Base-by-base conservation (phyloP, 2,888 invertebrate genomes). In the Stegophylla sp. region DNA sequence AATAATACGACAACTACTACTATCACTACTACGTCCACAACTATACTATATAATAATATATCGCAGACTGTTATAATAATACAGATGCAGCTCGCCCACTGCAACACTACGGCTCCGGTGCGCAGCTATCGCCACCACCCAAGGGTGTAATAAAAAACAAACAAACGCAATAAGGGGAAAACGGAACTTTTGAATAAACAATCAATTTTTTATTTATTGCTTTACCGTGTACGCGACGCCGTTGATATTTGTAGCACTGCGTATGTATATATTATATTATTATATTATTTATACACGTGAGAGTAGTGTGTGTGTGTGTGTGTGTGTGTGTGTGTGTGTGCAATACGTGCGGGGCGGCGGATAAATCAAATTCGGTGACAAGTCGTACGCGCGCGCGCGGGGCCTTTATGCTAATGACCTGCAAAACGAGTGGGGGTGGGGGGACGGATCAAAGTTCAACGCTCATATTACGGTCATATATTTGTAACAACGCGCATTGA, bases 161-260 rank as follows among this genome's bases (percentile, higher is more conserved):
- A 61, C 79, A 63, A 79, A 71, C 26, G 51, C 76, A 77, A 51
- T 61, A 64, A 51, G 79, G 41, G 51, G 53, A 43, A 73, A 26
- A 15, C n/a, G 15, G 45, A 67, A 71, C 79, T 79, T 79, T 79
- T 79, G 79, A 79, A 79, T 79, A 79, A 79, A 79, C 79, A 79
- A 79, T 79, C 79, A 79, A 71, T 79, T 79, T 79, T 79, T 79
- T 79, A 59, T 79, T 79, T 71, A 79, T 79, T 45, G 77, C 67
- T 41, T 28, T 34, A 26, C 43, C 34, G 74, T 43, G 23, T 28
- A 43, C 15, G 48, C 28, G 26, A 34, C 34, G 23, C 48, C 59
- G 15, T 77, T 63, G 74, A 74, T 63, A 63, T 34, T 48, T 15
- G 45, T 12, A 12, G 10, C 15, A 45, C 45, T 13, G n/a, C 34